Evolutionary conservation across 1,140 invertebrate species (phyloP), one percentile per base, ranked within the genome.

Genomic region (Cepaea nemoralis): DNA sequence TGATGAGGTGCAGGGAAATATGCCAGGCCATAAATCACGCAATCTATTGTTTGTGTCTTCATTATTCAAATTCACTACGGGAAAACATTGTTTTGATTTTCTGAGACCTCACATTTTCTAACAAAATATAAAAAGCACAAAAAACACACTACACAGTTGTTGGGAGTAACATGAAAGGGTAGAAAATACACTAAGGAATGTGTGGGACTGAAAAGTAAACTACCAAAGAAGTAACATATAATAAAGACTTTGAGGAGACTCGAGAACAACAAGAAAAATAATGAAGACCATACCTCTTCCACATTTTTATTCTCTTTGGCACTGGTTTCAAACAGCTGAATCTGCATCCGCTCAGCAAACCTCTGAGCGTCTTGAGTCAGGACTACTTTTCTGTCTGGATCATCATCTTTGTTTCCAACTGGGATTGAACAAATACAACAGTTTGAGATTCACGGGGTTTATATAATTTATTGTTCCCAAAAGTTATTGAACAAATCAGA

Each of bases 391-490:
- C 96, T 93, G 88, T 98, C 97, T 66, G 97, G 97, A 91, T 96
- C 96, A 93, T 99, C 98, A 93, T 99, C 98, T 93, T 99, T 99
- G 92, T 99, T 99, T 73, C 98, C 98, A 92, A 99, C 98, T 97
- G 91, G 77, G 94, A 94, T 39, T 78, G 81, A 76, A 75, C 8
- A 24, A 33, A 33, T 33, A 35, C 12, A 24, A 35, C 69, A 70
- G n/a, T n/a, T n/a, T n/a, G 14, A 16, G 14, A 55, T 16, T 55
- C 14, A 16, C n/a, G n/a, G 50, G n/a, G 14, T 16, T 14, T 16
- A n/a, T 14, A n/a, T 55, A 14, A 55, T 55, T 55, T n/a, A 55
- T 16, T 55, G 50, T 55, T 55, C 14, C 14, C 14, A 14, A 55
- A n/a, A n/a, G n/a, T 55, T 14, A 14, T 55, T 55, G 14, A 55